Evolutionary conservation across 2,797 vertebrate species (phyloP).

Genomic region (Gymnoscopelus microlampas): DNA sequence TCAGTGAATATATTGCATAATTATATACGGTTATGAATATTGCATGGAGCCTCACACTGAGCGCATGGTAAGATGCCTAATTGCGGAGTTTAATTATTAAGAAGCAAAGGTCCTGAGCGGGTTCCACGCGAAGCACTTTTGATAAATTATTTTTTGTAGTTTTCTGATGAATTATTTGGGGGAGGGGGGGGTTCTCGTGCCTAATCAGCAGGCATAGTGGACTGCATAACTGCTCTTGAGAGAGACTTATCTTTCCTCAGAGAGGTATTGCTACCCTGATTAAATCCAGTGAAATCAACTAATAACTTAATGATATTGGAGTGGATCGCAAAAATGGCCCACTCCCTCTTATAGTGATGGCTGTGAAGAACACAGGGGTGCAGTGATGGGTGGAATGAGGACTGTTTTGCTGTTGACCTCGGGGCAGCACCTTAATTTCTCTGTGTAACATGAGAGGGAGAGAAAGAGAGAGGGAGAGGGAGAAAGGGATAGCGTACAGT

Average conservation of each 20-base stretch:
- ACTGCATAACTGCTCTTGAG: conserved; percentile 87
- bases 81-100: conserved; percentile 91
- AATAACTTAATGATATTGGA: conserved; percentile 82
- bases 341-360: conserved; percentile 48
- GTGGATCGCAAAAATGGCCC: conserved; percentile 71
- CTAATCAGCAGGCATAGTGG: conserved; percentile 87
- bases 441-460: conserved; percentile 48
- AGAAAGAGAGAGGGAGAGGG: conserved; percentile 3
- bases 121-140: conserved; percentile 81
- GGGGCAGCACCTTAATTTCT: conserved; percentile 72
- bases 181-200: conserved; percentile 75
- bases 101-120: conserved; percentile 81
- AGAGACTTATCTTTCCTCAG: conserved; percentile 84
- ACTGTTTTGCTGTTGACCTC: conserved; percentile 65
- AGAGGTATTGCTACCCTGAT: conserved; percentile 88
- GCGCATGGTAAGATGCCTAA: conserved; percentile 84
- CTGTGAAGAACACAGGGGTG: conserved; percentile 57
- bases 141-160: conserved; percentile 90
- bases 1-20: conserved; percentile 83
- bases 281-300: conserved; percentile 87
- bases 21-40: conserved; percentile 86
- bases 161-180: conserved; percentile 90
- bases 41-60: conserved; percentile 80
- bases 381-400: conserved; percentile 57
- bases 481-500: conserved; percentile 48